Evolutionary conservation across 2,888 invertebrate genomes (phyloP), one percentile per base, ranked within the genome.

Genomic region (Limnephilus lunatus): DNA sequence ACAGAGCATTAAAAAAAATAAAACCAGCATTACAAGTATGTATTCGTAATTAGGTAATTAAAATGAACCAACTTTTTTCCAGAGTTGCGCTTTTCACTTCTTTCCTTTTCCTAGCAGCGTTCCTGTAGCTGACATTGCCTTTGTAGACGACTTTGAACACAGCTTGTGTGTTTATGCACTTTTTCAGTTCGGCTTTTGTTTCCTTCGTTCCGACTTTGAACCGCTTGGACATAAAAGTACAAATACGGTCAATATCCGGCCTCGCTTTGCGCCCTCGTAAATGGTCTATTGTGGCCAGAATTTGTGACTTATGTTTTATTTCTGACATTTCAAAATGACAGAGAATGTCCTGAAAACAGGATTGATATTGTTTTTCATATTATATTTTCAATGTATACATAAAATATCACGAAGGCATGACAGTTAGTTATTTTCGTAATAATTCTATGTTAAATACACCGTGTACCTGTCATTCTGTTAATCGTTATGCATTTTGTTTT

Each of bases 81-180:
- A 19, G 53, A 25, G 90, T 31, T 44, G 91, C 30, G 32, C 83
- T 82, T 88, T 92, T 92, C 89, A 95, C 95, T 87, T 95, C 94
- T 94, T 93, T 95, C 94, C 95, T 97, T 97, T 97, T 97, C 96
- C 97, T 98, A 90, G 97, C 97, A 88, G 98, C 98, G 96, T 98
- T 98, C 94, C 98, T 96, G 95, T 98, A 98, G 95, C 98, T 98
- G 94, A 97, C 98, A 95, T 97, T 98, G 94, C 98, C 98, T 95
- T 98, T 98, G 95, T 98, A 98, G 94, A 98, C 98, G 53, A 98
- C 98, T 96, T 98, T 98, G 94, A 97, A 97, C 91, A 98, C 97
- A 94, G 97, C 97, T 94, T 97, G 97, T 93, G 97, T 97, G 94
- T 97, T 97, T 25, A 98, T 97, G 94, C 98, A 97, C 95, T 97